Evolutionary conservation across 1,140 invertebrate species (phyloP).

Genomic region (Agraylea sexmaculata): DNA sequence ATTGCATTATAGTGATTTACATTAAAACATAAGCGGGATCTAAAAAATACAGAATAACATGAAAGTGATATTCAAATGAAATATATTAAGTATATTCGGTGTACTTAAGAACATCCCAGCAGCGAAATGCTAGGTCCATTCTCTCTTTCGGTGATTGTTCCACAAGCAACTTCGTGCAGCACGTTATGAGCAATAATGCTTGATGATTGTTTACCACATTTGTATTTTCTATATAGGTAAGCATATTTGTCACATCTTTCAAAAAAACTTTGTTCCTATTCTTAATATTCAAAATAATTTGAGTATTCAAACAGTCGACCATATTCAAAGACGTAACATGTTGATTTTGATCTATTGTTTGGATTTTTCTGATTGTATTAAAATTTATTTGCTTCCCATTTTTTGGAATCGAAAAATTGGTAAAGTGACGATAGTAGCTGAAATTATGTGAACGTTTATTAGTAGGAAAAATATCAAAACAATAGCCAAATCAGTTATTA

Average conservation of each 20-base stretch:
- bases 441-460: no score
- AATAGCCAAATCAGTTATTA: no score
- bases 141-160: conserved; percentile 10
- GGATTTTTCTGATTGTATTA: no score
- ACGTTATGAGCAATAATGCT: conserved; percentile 8
- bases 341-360: no score
- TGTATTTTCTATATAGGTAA: neutral
- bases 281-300: conserved; percentile 6
- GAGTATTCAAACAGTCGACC: no score
- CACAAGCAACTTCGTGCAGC: conserved; percentile 13
- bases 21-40: conserved; percentile 29
- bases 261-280: conserved; percentile 13
- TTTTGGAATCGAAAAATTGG: no score
- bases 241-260: conserved; percentile 10
- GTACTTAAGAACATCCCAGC: neutral
- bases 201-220: conserved; percentile 3
- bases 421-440: no score
- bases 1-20: conserved; percentile 37
- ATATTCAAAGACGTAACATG: no score
- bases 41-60: conserved; percentile 19
- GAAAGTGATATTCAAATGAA: neutral
- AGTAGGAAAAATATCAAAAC: no score
- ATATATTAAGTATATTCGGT: neutral
- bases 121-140: conserved; percentile 4
- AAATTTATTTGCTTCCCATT: no score